Base-by-base conservation (phyloP, 2,113 vertebrate species). In the Myiozetetes cayanensis region DNA sequence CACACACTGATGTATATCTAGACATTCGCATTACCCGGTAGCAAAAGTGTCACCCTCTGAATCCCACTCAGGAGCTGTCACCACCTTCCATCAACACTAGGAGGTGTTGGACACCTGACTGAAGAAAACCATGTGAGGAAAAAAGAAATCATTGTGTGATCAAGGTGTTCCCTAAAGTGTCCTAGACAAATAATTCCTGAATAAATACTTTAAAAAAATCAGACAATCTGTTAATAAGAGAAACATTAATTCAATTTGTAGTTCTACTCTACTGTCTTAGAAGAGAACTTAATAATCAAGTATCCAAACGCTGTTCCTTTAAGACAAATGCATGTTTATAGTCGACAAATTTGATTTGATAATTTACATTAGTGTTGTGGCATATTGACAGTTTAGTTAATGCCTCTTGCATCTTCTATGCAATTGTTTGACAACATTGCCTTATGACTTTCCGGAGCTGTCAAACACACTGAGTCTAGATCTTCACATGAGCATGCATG, bases 361-460 rank as follows among this genome's bases (percentile, higher is more conserved):
- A 89, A 96, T 97, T 96, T 96, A 87, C 46, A 59, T 78, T 68
- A 78, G 89, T 82, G 25, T 86, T 94, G 88, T 81, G 74, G 33
- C 59, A 97, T 95, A 97, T 79, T 97, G 97, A 97, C 41, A 55
- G 74, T 90, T 97, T 71, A 77, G 71, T 80, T 93, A 65, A 91
- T 86, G 83, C 43, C 71, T 95, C 79, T 89, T 66, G 71, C 88
- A 87, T 87, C 93, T 96, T 96, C 73, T 87, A 46, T 61, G 70
- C 67, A 89, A 55, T 67, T 97, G 92, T 96, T 97, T 97, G 95
- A 96, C 94, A 97, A 93, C 88, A 74, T 24, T 72, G 50, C 72
- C 96, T 96, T 89, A 87, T 97, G 76, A 89, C 87, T 93, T 91
- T 94, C 95, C 93, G 74, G 94, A 97, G 94, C 97, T 96, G 96